Evolutionary conservation across 2,888 invertebrate genomes (phyloP).

Genomic region (Synergus gifuensis): DNA sequence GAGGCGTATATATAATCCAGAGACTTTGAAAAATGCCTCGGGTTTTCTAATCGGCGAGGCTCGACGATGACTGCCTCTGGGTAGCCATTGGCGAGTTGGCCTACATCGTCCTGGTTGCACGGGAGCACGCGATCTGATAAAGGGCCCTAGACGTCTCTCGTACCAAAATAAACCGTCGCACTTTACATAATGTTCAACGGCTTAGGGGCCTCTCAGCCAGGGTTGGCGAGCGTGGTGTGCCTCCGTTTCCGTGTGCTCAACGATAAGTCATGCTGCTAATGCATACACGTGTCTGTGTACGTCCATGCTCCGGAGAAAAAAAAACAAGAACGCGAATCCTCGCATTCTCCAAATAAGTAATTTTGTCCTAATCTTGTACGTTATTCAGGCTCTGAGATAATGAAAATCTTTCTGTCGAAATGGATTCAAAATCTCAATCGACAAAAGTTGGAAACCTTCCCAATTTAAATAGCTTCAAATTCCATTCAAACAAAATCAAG

Average conservation of each 20-base stretch:
- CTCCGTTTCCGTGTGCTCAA: slow-evolving; percentile 64
- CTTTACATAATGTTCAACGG: slow-evolving; percentile 73
- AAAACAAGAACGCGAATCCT: slow-evolving; percentile 1
- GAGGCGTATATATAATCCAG: slow-evolving; percentile 54
- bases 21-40: slow-evolving; percentile 65
- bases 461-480: too few species aligned
- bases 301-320: not conserved
- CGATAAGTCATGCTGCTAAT: slow-evolving; percentile 35
- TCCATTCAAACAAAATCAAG: too few species aligned
- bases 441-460: too few species aligned
- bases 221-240: slow-evolving; percentile 59
- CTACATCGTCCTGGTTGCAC: slow-evolving; percentile 70
- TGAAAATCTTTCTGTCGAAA: not conserved
- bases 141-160: slow-evolving; percentile 66
- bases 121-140: slow-evolving; percentile 76
- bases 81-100: slow-evolving; percentile 62
- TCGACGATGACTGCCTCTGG: slow-evolving; percentile 60
- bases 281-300: slow-evolving; percentile 33
- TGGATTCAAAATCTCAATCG: too few species aligned
- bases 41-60: slow-evolving; percentile 65
- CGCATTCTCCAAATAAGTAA: not conserved
- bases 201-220: slow-evolving; percentile 57
- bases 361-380: not conserved
- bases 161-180: slow-evolving; percentile 76
- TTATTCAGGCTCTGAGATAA: not conserved